phyloP scores from a whole-genome alignment of 2,888 invertebrate species.

The Acronicta alni region DNA sequence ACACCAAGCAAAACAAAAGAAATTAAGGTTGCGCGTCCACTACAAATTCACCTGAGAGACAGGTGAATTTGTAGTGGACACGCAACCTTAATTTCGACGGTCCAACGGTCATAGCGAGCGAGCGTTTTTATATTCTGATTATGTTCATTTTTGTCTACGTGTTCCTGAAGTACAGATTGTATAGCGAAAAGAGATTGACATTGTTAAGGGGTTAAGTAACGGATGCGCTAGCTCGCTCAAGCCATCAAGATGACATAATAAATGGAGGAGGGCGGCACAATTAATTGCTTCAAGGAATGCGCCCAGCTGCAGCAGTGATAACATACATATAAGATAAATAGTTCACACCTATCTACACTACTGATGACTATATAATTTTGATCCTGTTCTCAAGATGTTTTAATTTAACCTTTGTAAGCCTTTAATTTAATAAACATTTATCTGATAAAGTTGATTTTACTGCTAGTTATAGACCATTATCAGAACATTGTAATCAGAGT shows the following conservation, averaged over 20 bases:
- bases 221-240: constrained; percentile 62
- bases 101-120: too few relatives aligned
- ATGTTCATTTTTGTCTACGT: not conserved
- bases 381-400: constrained; percentile 9
- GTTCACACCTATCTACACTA: constrained; percentile 37
- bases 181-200: constrained; percentile 45
- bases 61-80: too few relatives aligned
- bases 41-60: too few relatives aligned
- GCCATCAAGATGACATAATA: constrained; percentile 79
- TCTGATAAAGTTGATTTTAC: constrained; percentile 32
- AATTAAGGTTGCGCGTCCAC: too few relatives aligned
- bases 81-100: too few relatives aligned
- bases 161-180: constrained; percentile 3
- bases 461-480: constrained; percentile 53
- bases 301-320: constrained; percentile 80
- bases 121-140: too few relatives aligned
- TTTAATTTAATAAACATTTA: constrained; percentile 32
- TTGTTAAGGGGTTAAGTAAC: constrained; percentile 60
- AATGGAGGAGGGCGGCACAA: constrained; percentile 75
- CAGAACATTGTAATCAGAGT: constrained; percentile 66
- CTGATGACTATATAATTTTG: constrained; percentile 1
- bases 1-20: too few relatives aligned
- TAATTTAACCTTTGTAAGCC: not conserved
- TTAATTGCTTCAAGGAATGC: constrained; percentile 81
- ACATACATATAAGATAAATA: constrained; percentile 73